Base-by-base conservation (phyloP, 2,888 invertebrate genomes). In the Eupithecia inturbata region DNA sequence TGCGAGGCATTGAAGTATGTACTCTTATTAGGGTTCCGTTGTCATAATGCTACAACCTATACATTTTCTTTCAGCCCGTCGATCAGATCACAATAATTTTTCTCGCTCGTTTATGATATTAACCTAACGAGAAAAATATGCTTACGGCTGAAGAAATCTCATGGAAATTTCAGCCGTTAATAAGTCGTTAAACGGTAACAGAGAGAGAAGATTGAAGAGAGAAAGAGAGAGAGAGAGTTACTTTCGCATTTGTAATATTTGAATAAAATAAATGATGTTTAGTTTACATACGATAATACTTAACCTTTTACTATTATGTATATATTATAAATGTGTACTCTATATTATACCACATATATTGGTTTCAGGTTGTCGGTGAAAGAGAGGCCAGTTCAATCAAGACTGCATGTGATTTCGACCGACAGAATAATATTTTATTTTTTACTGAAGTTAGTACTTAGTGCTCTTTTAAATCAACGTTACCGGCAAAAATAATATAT, bases 361-460 rank as follows among this genome's bases (percentile, higher is more conserved):
- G 57, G 12, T 80, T 85, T 72, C 83, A 95, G 93, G 83, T 96
- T 49, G 93, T 96, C 28, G 97, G 97, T 3, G 95, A 96, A 70
- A 95, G 96, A 82, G 97, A 97, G 4, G 95, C 94, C 3, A 92
- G 95, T 68, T 95, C 96, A 0, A 97, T 97, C 90, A 95, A 97
- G 0, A 96, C 97, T 0, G 96, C 97, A 0, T 96, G 96, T 76
- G 96, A 96, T 77, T 95, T 95, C 68, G 97, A 97, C 84, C 92
- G 92, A 66, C 89, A 94, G 67, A 95, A 95, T 0, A 96, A 96
- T 67, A 95, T 96, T 9, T 86, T 97, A 75, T 97, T 97, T 90
- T 96, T 96, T 81, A 96, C 97, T 0, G 96, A 96, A 92, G 95
- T 95, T 12, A 33, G 57, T 26, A 19, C 53, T 10, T 22, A 53